These are phyloP conservation scores for Syrphus vitripennis DNA, from an alignment of 2,888 invertebrate species.

Conservation along the genomic window DNA sequence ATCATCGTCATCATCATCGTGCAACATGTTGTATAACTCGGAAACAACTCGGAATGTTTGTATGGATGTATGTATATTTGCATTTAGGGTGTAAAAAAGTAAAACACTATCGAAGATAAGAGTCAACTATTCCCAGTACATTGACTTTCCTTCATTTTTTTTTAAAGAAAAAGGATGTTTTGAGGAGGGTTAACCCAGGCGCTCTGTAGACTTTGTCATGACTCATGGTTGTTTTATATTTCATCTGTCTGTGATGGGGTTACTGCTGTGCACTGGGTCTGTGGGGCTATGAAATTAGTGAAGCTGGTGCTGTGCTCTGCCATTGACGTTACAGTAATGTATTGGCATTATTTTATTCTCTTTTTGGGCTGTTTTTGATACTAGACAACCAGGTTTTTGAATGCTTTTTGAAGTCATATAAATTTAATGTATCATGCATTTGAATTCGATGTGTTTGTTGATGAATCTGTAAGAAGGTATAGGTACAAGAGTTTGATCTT, in stretches of 20 bases:
- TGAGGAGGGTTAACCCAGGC: background rate
- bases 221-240: background rate
- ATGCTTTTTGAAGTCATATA: constrained; percentile 58
- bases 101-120: constrained; percentile 21
- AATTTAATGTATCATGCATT: constrained; percentile 40
- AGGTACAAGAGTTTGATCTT: too few relatives aligned
- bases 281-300: constrained; percentile 3
- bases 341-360: constrained; percentile 14
- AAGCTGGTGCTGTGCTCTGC: background rate
- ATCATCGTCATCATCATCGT: constrained; percentile 22
- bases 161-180: background rate
- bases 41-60: constrained; percentile 38
- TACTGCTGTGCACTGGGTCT: background rate
- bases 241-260: constrained; percentile 21
- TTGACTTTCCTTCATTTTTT: constrained; percentile 61
- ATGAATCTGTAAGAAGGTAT: too few relatives aligned
- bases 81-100: background rate
- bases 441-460: too few relatives aligned
- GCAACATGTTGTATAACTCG: constrained; percentile 57
- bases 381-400: constrained; percentile 46
- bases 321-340: background rate
- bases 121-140: constrained; percentile 54
- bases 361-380: constrained; percentile 10
- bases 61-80: constrained; percentile 7
- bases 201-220: background rate